A percentile compares a stretch with the other conserved stretches of the same genome.
phyloP scores from a whole-genome alignment of 2,797 vertebrate species.

The Liparis tanakae region DNA sequence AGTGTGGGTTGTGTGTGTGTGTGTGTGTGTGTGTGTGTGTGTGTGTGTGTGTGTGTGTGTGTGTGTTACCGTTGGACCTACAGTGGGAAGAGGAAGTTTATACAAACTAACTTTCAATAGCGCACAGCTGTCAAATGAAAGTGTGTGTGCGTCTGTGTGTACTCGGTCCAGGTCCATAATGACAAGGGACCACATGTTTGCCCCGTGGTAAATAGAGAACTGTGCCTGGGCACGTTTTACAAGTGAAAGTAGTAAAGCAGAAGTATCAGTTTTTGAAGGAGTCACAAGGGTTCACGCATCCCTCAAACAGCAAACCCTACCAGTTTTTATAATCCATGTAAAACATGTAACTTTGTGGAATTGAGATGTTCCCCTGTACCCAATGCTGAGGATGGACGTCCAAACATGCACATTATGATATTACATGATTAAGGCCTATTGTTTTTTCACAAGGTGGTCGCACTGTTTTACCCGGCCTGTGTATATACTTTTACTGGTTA shows the following conservation, averaged over 20 bases:
- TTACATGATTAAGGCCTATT: no score
- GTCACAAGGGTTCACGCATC: neutral
- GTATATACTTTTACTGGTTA: neutral
- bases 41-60: neutral
- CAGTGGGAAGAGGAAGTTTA: conserved; percentile 57
- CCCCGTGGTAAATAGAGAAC: neutral
- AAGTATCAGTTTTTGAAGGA: neutral
- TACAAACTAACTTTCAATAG: conserved; percentile 17
- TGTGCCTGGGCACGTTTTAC: conserved; percentile 16
- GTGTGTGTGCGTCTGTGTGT: conserved; percentile 9
- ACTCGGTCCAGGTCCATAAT: conserved; percentile 17
- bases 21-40: neutral
- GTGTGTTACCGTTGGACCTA: conserved; percentile 26
- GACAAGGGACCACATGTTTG: neutral
- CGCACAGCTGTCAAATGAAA: conserved; percentile 42
- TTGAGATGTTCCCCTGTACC: no score
- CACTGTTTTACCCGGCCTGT: neutral
- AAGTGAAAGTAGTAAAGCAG: neutral
- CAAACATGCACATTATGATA: neutral
- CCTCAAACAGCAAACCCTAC: neutral
- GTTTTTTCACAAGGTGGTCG: neutral
- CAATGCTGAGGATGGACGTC: neutral
- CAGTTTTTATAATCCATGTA: neutral
- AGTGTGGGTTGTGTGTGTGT: conserved; percentile 8
- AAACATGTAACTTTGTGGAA: neutral